Percentiles rank a stretch among this genome's conserved stretches.
Conservation (phyloP, 2,888 invertebrate genomes). For the Pollenia amentaria region DNA sequence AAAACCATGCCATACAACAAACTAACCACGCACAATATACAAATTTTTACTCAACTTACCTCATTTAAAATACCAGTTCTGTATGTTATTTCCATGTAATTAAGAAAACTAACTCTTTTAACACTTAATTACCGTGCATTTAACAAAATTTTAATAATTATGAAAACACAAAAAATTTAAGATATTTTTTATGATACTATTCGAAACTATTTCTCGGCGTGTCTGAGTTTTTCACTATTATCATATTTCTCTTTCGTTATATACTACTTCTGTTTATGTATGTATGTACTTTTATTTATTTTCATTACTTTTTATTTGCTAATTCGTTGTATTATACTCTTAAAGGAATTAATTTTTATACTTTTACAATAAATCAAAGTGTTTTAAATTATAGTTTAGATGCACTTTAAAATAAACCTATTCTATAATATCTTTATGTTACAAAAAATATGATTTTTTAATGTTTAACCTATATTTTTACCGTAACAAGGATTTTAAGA, state of each 20-base stretch:
- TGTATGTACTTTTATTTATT: constrained; percentile 21
- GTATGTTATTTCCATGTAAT: neutral
- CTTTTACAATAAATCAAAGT: neutral
- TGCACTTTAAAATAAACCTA: neutral
- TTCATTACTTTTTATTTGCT: constrained; percentile 30
- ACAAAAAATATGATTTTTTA: constrained; percentile 42
- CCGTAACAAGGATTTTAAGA: constrained; percentile 50
- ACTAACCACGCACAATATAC: constrained; percentile 1
- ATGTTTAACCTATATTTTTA: constrained; percentile 61
- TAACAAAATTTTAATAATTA: constrained; percentile 5
- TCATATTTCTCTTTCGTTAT: constrained; percentile 29
- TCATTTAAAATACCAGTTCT: neutral
- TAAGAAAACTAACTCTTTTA: neutral
- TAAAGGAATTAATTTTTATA: neutral
- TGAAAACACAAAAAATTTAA: neutral
- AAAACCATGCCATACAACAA: neutral
- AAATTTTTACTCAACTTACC: constrained; percentile 24
- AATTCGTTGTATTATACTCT: constrained; percentile 29
- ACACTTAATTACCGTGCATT: neutral
- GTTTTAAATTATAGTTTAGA: neutral
- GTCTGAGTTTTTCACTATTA: constrained; percentile 39
- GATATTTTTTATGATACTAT: constrained; percentile 10
- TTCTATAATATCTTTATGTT: constrained; percentile 23
- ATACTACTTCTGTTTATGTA: constrained; percentile 29
- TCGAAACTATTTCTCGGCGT: constrained; percentile 46